Evolutionary conservation across 35 echinoderm and acorn worm genomes (phyloP), one percentile per base, ranked within the genome.

Genomic region (Heliocidaris erythrogramma): DNA sequence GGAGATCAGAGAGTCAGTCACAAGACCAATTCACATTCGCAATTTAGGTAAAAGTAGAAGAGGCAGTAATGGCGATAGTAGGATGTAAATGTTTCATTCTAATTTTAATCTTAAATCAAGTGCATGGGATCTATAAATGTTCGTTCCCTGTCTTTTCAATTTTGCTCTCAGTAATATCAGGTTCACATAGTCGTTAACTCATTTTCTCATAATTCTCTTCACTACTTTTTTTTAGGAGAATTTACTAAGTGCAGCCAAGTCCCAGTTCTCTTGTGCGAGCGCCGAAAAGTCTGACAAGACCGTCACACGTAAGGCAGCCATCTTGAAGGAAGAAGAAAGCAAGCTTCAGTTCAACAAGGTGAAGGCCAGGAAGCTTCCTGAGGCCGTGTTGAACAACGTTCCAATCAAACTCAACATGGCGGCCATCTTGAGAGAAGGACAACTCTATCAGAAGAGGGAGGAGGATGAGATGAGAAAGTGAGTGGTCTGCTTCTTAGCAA

Each of bases 341-440:
- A 99, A 99, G 78, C 95, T 99, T 30, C 97, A 96, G 89, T 99
- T 99, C 93, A 94, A 99, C 94, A 97, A 97, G 90, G 95, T 48
- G 60, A 97, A 96, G 94, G 97, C 98, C 59, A 94, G 97, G 17
- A 95, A 91, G 32, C 47, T 95, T n/a, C 98, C 98, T 16, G 48
- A 53, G 14, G 69, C 93, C 27, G 96, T 90, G 5, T 49, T 94
- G 16, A 97, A 97, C 42, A 97, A 99, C 49, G 88, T 97, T 30
- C 98, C 98, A 18, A 99, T 99, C 93, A 97, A 97, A 71, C 93
- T 99, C 61, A 99, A 99, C 90, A 96, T 95, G 48, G 98, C 98
- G 18, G 95, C 98, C 94, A 99, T 99, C 31, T 94, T 99, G 27
- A 97, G 98, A 85, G 98, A 99, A 52, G 98, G 98, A 13, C 94